Base-by-base conservation (phyloP, 2,888 invertebrate species). In the Furcula furcula region DNA sequence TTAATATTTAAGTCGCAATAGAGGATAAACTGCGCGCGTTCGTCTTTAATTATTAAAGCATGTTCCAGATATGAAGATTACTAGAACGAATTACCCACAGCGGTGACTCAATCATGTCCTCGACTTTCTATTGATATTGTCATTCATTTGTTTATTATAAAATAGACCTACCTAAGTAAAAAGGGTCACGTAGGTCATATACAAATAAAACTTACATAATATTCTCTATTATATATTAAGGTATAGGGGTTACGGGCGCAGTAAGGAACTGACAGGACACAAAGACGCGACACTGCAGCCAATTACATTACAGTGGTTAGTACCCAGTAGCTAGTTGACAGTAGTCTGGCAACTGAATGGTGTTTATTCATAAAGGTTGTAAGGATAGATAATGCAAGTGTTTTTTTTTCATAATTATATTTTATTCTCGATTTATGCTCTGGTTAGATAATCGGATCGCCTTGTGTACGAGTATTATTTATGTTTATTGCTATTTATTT, bases 161-260 rank as follows among this genome's bases (percentile, higher is more conserved):
- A 59, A 61, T 54, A 61, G 55, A 59, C 65, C 68, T 73, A 62
- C 53, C 34, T 53, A 44, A 42, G 48, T 54, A 40, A 58, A 38
- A 18, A 16, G 45, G 30, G 37, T 46, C 36, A 45, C 49, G 49
- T 61, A 65, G 55, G 58, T 67, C 59, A 41, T 53, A 50, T 56
- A 52, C 46, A 65, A 70, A 53, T 48, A 34, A 67, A 73, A 65
- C 65, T 69, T 74, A 73, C 50, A 48, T 43, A n/a, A n/a, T n/a
- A n/a, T n/a, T n/a, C n/a, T 56, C 57, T 68, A 69, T 55, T 53
- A 56, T 44, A n/a, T n/a, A 44, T 36, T 43, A 36, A 46, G 34
- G 35, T 42, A 44, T 31, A 40, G 39, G 47, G 30, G 47, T 58
- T 57, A 56, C 52, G 44, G 58, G 59, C 36, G 31, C 9, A 26